Evolutionary conservation across 2,113 vertebrate genomes (phyloP).

Genomic region (Mellivora capensis): DNA sequence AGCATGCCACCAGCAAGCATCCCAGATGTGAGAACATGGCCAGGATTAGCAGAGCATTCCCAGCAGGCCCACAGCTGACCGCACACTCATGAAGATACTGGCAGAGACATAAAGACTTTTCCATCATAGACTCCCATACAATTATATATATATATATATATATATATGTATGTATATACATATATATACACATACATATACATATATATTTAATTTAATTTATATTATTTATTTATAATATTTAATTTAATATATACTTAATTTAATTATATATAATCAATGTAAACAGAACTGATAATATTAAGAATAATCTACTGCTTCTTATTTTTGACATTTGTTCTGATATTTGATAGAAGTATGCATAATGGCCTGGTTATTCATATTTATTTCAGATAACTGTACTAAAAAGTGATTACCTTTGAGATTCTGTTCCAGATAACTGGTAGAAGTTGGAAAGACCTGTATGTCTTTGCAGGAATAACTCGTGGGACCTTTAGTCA

Average conservation of each 20-base stretch:
- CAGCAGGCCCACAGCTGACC: background rate
- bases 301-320: background rate
- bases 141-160: too few species aligned
- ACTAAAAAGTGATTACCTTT: background rate
- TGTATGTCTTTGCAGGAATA: background rate
- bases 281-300: background rate
- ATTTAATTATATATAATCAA: too few species aligned
- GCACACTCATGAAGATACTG: background rate
- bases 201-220: too few species aligned
- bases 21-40: background rate
- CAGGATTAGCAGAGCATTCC: background rate
- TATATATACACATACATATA: too few species aligned
- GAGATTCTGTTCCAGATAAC: background rate
- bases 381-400: background rate
- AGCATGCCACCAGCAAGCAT: background rate
- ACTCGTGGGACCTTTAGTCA: background rate
- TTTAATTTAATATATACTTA: too few species aligned
- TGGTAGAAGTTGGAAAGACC: background rate
- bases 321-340: background rate
- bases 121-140: background rate
- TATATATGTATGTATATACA: too few species aligned
- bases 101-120: background rate
- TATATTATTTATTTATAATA: too few species aligned
- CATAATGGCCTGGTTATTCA: background rate
- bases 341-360: background rate